Evolutionary conservation across 2,113 vertebrate species (phyloP).

Genomic region (Hassar affinis): DNA sequence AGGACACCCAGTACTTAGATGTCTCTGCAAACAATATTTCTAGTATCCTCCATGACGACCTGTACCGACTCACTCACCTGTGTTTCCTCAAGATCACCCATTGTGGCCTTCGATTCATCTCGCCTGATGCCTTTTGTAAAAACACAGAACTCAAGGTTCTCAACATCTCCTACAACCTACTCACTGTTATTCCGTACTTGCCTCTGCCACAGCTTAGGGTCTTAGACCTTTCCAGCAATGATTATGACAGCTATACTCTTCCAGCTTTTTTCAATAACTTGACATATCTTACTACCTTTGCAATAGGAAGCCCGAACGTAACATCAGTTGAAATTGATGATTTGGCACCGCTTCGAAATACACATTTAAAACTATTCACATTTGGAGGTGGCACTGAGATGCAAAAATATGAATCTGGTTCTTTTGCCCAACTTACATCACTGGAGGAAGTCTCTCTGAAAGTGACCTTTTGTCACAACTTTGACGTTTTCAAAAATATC

Average conservation of each 20-base stretch:
- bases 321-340: constrained; percentile 51
- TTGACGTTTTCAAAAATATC: constrained; percentile 54
- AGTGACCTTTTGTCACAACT: constrained; percentile 57
- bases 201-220: constrained; percentile 53
- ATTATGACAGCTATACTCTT: constrained; percentile 56
- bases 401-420: constrained; percentile 57
- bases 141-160: constrained; percentile 60
- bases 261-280: constrained; percentile 57
- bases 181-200: constrained; percentile 59
- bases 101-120: constrained; percentile 58
- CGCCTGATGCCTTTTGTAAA: constrained; percentile 51
- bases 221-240: constrained; percentile 61
- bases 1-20: constrained; percentile 59
- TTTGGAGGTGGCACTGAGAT: constrained; percentile 55
- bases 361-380: constrained; percentile 51
- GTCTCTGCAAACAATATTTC: constrained; percentile 63
- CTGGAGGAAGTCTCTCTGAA: constrained; percentile 56
- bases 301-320: constrained; percentile 57
- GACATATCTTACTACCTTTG: constrained; percentile 47
- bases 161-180: constrained; percentile 62
- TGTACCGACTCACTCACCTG: constrained; percentile 52
- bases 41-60: constrained; percentile 25
- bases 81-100: constrained; percentile 62
- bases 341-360: constrained; percentile 55
- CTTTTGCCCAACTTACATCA: constrained; percentile 57